phyloP scores from a whole-genome alignment of 2,888 invertebrate genomes.

The Sericinus montela region DNA sequence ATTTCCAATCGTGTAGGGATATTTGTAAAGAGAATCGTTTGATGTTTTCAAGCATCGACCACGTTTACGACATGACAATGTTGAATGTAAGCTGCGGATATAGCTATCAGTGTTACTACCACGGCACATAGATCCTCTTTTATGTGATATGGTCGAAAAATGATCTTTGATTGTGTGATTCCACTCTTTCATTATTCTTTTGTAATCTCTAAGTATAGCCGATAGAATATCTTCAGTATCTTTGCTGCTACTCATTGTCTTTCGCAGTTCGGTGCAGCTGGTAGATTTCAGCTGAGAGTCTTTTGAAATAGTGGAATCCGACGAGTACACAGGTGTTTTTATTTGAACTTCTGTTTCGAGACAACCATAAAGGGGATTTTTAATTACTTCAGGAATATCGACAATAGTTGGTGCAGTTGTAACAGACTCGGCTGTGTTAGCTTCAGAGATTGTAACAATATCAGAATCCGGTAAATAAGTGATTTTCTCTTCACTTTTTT shows the following conservation, averaged over 20 bases:
- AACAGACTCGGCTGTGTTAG: slow-evolving; percentile 54
- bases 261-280: slow-evolving; percentile 63
- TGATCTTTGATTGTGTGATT: slow-evolving; percentile 65
- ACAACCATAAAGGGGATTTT: slow-evolving; percentile 67
- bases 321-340: slow-evolving; percentile 48
- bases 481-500: slow-evolving; percentile 65
- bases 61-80: slow-evolving; percentile 53
- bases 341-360: slow-evolving; percentile 49
- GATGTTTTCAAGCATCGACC: slow-evolving; percentile 43
- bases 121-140: slow-evolving; percentile 41
- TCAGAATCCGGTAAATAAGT: slow-evolving; percentile 69
- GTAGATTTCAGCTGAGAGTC: slow-evolving; percentile 64
- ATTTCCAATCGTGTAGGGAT: slow-evolving; percentile 42
- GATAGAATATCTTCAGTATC: slow-evolving; percentile 45
- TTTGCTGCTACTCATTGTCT: slow-evolving; percentile 52
- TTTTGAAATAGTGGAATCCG: slow-evolving; percentile 48
- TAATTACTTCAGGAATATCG: slow-evolving; percentile 60
- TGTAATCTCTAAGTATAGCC: slow-evolving; percentile 64
- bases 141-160: slow-evolving; percentile 50
- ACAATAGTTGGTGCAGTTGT: slow-evolving; percentile 56
- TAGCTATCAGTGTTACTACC: slow-evolving; percentile 55
- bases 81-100: slow-evolving; percentile 59
- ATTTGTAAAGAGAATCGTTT: slow-evolving; percentile 41
- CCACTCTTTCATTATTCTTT: slow-evolving; percentile 73
- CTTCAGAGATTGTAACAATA: slow-evolving; percentile 61